Base-by-base conservation (phyloP, 2,797 vertebrate species). In the Karalla daura region DNA sequence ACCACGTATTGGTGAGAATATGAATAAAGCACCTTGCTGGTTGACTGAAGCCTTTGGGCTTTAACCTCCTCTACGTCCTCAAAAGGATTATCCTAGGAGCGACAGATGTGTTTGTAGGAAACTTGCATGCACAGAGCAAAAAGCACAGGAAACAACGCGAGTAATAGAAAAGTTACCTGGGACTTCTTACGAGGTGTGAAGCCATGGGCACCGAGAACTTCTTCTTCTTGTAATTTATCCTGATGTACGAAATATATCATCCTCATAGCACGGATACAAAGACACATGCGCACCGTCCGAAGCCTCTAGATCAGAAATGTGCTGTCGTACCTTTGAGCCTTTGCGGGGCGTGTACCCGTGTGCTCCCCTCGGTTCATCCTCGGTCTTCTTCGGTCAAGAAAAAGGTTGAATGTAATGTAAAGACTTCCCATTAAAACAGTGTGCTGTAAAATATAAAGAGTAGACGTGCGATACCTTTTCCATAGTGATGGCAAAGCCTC, bases 161-260 rank as follows among this genome's bases (percentile, higher is more conserved):
- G n/a, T 36, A 4, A 36, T n/a, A n/a, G n/a, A n/a, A n/a, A n/a
- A n/a, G 5, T 62, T 81, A 89, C 86, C 87, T 85, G 63, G 2
- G 47, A 65, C 24, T 65, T 74, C 35, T 66, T 69, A 0, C 2
- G 61, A 15, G 81, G 61, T 0, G 79, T 76, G 63, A 75, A 81
- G 23, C 70, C 72, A 28, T 71, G 45, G 12, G 50, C 60, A 5
- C 60, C 81, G 0, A 56, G 66, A 40, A 17, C 3, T 9, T 83
- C 84, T 1, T 83, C 84, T 1, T 84, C 80, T 13, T 49, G 14
- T 3, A 18, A 18, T 46, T 76, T 76, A 0, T 84, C 81, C 86
- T 88, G 40, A n/a, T 10, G 12, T 12, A 2, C 21, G 7, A 7
- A 18, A n/a, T 30, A 7, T 2, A 63, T 2, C 13, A 17, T 63